These are phyloP conservation scores for Zoanthus sansibaricus DNA, from an alignment of 92 coral and sea anemone genomes.

Conservation along the genomic window DNA sequence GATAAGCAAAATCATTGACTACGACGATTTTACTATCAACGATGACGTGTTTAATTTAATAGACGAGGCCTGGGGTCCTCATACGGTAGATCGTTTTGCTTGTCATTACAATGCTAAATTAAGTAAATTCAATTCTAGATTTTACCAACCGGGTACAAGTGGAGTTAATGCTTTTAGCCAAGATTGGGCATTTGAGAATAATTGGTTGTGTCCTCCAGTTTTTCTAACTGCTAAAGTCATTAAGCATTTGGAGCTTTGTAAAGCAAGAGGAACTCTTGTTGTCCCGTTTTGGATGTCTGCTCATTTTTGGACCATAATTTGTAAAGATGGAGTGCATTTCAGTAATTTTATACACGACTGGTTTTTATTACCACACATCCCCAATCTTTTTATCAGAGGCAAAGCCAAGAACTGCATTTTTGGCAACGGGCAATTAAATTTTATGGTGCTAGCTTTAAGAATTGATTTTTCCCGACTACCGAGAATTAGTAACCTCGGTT, in stretches of 20 bases:
- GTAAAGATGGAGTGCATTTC: constrained; percentile 59
- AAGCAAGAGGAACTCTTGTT: constrained; percentile 48
- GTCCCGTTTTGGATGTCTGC: constrained; percentile 69
- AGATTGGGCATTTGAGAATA: constrained; percentile 31
- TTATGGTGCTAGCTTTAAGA: constrained; percentile 61
- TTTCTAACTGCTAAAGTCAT: constrained; percentile 27
- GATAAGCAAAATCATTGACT: constrained; percentile 55
- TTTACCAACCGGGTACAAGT: constrained; percentile 63
- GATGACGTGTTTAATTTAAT: constrained; percentile 49
- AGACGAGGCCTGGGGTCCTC: constrained; percentile 67
- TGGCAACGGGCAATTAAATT: constrained; percentile 51
- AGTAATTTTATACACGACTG: constrained; percentile 50
- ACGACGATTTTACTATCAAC: constrained; percentile 52
- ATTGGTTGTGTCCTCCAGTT: constrained; percentile 35
- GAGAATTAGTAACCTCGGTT: not conserved
- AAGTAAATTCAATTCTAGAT: constrained; percentile 38
- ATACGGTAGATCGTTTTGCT: constrained; percentile 60
- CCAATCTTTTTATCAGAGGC: constrained; percentile 33
- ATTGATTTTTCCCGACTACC: constrained; percentile 44
- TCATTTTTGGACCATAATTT: constrained; percentile 67
- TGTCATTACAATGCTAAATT: constrained; percentile 64
- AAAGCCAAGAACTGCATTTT: constrained; percentile 50
- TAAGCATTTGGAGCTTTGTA: constrained; percentile 47
- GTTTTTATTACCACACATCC: constrained; percentile 33
- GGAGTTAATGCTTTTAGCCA: constrained; percentile 75